These are phyloP conservation scores for Tragelaphus buxtoni DNA, from an alignment of 2,113 vertebrate species.

Conservation along the genomic window DNA sequence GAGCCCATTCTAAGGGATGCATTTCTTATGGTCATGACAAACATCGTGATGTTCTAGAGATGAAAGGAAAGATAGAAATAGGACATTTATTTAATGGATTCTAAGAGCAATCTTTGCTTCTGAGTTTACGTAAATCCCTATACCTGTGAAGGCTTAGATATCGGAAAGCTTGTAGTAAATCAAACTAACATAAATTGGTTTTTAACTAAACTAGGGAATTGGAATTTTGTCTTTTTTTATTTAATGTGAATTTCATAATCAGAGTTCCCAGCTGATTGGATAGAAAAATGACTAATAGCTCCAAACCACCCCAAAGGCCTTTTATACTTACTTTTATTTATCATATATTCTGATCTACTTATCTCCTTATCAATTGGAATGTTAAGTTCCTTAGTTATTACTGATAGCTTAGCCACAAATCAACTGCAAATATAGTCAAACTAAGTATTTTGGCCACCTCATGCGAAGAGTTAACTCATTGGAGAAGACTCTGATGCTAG, in stretches of 20 bases:
- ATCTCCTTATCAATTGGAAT: neutral
- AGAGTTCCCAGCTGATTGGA: neutral
- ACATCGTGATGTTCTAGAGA: neutral
- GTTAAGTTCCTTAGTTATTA: neutral
- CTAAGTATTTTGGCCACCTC: too few species aligned
- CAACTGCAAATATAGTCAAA: neutral
- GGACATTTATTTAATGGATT: conserved; percentile 8
- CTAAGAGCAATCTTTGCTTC: conserved; percentile 8
- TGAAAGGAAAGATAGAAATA: neutral
- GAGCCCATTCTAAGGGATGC: neutral
- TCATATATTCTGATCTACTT: neutral
- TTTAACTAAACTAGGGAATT: conserved; percentile 32
- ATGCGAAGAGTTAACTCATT: too few species aligned
- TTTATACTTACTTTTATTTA: neutral
- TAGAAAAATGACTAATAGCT: neutral
- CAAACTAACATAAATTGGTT: neutral
- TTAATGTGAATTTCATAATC: conserved; percentile 2
- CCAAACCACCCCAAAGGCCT: neutral
- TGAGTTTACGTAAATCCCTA: conserved; percentile 42
- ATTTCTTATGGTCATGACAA: neutral
- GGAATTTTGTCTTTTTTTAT: neutral
- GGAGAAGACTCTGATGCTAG: too few species aligned
- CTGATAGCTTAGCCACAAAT: neutral
- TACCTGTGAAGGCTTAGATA: conserved; percentile 11
- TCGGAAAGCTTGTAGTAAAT: conserved; percentile 40